Evolutionary conservation across 2,888 invertebrate genomes (phyloP).

Genomic region (Eugnorisma glareosa): DNA sequence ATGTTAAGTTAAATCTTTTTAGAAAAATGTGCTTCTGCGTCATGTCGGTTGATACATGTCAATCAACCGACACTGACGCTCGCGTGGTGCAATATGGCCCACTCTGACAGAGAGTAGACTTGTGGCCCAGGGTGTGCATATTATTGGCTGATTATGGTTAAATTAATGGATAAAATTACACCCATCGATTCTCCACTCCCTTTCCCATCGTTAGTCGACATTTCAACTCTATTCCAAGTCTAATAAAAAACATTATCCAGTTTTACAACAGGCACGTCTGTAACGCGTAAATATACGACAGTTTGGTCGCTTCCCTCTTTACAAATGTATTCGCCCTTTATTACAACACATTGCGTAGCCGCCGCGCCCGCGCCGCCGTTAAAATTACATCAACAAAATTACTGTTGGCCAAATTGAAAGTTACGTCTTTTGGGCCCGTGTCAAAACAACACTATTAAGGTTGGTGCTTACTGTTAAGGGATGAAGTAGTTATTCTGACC

Average conservation of each 20-base stretch:
- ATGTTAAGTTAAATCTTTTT: not conserved
- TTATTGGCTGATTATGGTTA: not conserved
- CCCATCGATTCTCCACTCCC: not conserved
- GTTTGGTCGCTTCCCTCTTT: slow-evolving; percentile 47
- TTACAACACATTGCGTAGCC: slow-evolving; percentile 56
- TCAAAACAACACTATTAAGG: slow-evolving; percentile 54
- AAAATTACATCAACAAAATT: slow-evolving; percentile 69
- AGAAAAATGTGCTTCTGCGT: not conserved
- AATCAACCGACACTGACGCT: not conserved
- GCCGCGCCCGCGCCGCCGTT: slow-evolving; percentile 54
- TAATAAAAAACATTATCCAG: slow-evolving; percentile 42
- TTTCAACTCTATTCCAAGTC: slow-evolving; percentile 2
- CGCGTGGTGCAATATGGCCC: not conserved
- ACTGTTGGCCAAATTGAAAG: slow-evolving; percentile 62
- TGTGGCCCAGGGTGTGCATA: not conserved
- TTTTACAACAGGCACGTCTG: slow-evolving; percentile 46
- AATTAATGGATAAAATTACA: not conserved
- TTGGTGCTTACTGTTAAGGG: slow-evolving; percentile 11
- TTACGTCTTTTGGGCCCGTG: slow-evolving; percentile 46
- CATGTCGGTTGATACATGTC: not conserved
- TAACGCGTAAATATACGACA: slow-evolving; percentile 43
- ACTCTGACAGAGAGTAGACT: not conserved
- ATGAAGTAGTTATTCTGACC: not conserved
- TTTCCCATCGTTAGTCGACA: not conserved
- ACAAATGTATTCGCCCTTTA: slow-evolving; percentile 64